These are phyloP conservation scores for Chelon labrosus DNA, from an alignment of 2,797 vertebrate genomes.

Conservation along the genomic window DNA sequence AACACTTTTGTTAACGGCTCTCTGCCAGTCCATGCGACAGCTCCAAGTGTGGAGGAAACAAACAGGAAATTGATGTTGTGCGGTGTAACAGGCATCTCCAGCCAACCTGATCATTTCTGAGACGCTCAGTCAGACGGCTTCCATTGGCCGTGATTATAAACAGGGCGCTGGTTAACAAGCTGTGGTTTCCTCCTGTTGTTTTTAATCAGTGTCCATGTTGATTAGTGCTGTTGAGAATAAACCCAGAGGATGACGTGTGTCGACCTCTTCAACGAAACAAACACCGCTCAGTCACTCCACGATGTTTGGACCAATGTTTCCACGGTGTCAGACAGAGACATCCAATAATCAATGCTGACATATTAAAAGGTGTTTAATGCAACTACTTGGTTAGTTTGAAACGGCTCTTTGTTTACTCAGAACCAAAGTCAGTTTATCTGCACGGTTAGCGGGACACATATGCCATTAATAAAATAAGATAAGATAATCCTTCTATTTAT, in stretches of 20 bases:
- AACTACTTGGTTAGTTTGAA: no score
- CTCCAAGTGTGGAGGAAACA: conserved; percentile 55
- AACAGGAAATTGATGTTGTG: conserved; percentile 56
- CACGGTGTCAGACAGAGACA: no score
- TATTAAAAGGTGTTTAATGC: no score
- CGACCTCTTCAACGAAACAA: not conserved
- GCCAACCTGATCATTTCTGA: conserved; percentile 25
- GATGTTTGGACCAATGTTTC: no score
- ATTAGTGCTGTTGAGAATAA: conserved; percentile 12
- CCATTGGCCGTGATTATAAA: conserved; percentile 8
- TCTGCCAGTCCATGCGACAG: conserved; percentile 29
- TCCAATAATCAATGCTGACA: no score
- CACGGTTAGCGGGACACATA: no score
- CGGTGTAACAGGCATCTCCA: conserved; percentile 33
- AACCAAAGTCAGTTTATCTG: no score
- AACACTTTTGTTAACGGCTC: conserved; percentile 43
- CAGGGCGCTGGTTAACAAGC: conserved; percentile 1
- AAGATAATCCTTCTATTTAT: no score
- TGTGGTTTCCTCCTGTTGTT: conserved; percentile 1
- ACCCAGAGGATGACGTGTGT: not conserved
- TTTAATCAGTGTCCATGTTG: conserved; percentile 19
- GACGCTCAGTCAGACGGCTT: conserved; percentile 15
- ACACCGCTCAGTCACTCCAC: no score
- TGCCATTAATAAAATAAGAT: no score
- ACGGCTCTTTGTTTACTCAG: no score